Evolutionary conservation across 2,888 invertebrate species (phyloP).

Genomic region (Hyles lineata): DNA sequence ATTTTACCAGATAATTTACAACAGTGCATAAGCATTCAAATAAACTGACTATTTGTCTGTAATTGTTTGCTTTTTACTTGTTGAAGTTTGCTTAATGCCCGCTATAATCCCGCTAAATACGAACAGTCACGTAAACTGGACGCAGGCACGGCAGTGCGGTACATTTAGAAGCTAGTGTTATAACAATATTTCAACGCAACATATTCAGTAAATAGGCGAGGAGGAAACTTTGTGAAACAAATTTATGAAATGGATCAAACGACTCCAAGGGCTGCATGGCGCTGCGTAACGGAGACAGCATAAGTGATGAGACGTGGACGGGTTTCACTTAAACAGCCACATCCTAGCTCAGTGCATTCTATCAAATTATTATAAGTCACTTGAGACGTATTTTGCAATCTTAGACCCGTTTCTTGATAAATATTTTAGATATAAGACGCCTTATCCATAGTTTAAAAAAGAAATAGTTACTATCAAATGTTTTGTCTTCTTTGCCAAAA

Average conservation of each 20-base stretch:
- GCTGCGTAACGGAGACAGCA: slow-evolving; percentile 34
- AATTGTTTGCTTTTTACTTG: slow-evolving; percentile 7
- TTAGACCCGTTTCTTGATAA: too few species aligned
- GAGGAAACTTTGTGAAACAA: slow-evolving; percentile 65
- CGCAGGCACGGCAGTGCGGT: slow-evolving; percentile 2
- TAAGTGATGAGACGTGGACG: slow-evolving; percentile 37
- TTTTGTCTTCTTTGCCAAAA: too few species aligned
- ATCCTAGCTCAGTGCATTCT: neutral
- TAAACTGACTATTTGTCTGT: neutral
- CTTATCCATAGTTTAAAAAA: too few species aligned
- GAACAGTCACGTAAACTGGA: neutral
- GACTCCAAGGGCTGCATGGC: slow-evolving; percentile 51
- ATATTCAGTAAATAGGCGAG: slow-evolving; percentile 57
- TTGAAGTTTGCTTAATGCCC: neutral
- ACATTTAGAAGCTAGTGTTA: slow-evolving; percentile 43
- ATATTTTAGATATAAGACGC: too few species aligned
- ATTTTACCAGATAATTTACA: neutral
- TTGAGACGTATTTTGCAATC: neutral
- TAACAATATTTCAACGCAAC: slow-evolving; percentile 57
- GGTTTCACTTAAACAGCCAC: neutral
- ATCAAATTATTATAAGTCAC: neutral
- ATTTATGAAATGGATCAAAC: slow-evolving; percentile 76
- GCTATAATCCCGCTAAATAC: neutral
- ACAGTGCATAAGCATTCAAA: neutral
- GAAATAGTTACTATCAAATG: too few species aligned